Evolutionary conservation across 2,797 vertebrate genomes (phyloP).

Genomic region (Notoglanidium macrostoma): DNA sequence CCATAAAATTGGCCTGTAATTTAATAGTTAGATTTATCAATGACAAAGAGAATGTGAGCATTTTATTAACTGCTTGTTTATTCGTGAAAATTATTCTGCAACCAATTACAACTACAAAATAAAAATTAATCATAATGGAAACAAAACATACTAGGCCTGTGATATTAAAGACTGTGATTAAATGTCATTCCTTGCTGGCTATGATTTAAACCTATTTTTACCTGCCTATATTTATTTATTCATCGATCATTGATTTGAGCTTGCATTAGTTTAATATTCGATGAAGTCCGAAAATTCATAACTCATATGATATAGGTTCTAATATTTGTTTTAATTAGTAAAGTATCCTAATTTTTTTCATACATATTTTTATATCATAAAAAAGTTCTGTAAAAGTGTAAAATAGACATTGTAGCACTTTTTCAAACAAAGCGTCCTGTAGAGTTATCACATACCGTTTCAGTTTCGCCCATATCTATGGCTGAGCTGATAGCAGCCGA

Average conservation of each 20-base stretch:
- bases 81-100: background rate
- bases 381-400: background rate
- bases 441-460: conserved; percentile 85
- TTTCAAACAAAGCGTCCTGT: conserved; percentile 22
- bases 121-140: background rate
- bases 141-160: background rate
- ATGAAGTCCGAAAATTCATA: background rate
- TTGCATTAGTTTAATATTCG: background rate
- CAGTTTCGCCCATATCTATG: conserved; percentile 96
- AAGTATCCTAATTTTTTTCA: background rate
- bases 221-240: no score
- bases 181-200: background rate
- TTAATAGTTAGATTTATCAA: background rate
- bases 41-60: background rate
- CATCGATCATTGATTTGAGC: background rate
- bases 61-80: background rate
- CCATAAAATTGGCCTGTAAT: background rate
- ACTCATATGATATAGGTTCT: background rate
- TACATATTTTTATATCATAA: background rate
- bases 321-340: background rate
- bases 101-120: background rate
- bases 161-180: background rate
- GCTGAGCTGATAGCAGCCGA: conserved; percentile 95
- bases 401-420: background rate
- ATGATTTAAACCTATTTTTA: background rate